A percentile compares a stretch with the other conserved stretches of the same genome.
phyloP scores from a whole-genome alignment of 2,888 invertebrate species.

The Gandaritis pyraliata region DNA sequence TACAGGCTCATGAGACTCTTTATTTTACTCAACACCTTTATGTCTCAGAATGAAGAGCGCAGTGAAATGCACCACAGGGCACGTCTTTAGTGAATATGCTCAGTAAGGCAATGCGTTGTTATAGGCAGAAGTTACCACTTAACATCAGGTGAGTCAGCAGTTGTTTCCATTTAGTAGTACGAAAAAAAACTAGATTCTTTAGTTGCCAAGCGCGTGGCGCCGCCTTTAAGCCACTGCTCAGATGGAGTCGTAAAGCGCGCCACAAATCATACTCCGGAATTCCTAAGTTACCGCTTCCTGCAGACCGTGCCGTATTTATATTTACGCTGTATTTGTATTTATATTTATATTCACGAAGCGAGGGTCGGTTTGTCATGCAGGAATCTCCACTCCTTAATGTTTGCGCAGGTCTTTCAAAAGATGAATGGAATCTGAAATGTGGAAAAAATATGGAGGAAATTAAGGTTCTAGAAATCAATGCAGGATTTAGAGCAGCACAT shows the following conservation, averaged over 20 bases:
- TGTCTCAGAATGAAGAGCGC: no score
- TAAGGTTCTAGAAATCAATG: no score
- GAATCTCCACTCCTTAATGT: constrained; percentile 8
- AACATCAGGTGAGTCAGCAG: no score
- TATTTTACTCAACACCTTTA: no score
- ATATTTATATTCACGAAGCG: constrained; percentile 1
- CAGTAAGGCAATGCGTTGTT: no score
- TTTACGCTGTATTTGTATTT: constrained; percentile 29
- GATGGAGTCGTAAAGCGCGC: constrained; percentile 52
- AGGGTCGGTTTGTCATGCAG: constrained; percentile 24
- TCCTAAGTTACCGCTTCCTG: constrained; percentile 81
- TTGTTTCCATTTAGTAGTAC: no score
- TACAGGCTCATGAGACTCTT: no score
- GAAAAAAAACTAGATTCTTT: no score
- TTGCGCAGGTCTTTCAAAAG: constrained; percentile 7
- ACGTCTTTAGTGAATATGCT: no score
- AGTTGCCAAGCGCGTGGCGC: constrained; percentile 1
- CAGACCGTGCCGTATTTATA: constrained; percentile 53
- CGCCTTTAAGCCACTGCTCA: constrained; percentile 24
- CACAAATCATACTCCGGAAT: constrained; percentile 86
- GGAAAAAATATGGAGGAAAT: neutral
- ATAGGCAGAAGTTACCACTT: no score
- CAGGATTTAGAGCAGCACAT: no score
- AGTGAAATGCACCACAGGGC: no score
- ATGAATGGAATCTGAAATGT: constrained; percentile 1